Evolutionary conservation across 2,113 vertebrate species (phyloP).

Genomic region (Elephas maximus): DNA sequence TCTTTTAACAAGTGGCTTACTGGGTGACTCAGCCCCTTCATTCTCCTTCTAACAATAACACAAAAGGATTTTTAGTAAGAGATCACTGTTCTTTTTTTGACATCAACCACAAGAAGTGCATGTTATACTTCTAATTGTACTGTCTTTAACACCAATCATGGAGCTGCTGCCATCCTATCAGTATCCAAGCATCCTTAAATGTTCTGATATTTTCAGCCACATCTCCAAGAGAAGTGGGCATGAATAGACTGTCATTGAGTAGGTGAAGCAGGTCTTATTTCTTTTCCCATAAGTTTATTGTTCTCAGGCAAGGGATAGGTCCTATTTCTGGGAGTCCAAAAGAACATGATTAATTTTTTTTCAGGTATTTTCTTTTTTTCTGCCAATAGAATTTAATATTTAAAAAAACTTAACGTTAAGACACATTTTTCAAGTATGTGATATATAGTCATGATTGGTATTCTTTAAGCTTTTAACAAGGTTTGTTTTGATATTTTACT

Average conservation of each 20-base stretch:
- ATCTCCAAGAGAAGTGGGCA: background rate
- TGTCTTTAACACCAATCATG: background rate
- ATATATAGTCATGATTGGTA: background rate
- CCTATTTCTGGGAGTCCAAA: background rate
- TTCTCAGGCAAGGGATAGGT: background rate
- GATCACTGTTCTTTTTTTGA: background rate
- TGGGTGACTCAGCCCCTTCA: slow-evolving; percentile 31
- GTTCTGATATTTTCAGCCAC: background rate
- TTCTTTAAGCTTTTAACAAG: background rate
- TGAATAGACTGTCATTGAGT: background rate
- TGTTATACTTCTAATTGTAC: background rate
- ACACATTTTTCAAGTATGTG: background rate
- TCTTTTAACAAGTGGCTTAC: slow-evolving; percentile 7
- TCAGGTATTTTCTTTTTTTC: background rate
- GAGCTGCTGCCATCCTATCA: background rate
- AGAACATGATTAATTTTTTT: background rate
- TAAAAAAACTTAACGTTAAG: background rate
- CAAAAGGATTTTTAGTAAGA: background rate
- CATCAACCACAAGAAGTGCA: background rate
- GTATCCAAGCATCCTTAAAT: background rate
- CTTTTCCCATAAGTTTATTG: background rate
- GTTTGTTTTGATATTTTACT: background rate
- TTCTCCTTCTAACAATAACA: slow-evolving; percentile 23
- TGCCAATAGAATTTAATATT: background rate
- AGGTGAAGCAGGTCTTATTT: background rate